Evolutionary conservation across 2,888 invertebrate species (phyloP), one percentile per base, ranked within the genome.

Genomic region (Hyposoter dolosus): DNA sequence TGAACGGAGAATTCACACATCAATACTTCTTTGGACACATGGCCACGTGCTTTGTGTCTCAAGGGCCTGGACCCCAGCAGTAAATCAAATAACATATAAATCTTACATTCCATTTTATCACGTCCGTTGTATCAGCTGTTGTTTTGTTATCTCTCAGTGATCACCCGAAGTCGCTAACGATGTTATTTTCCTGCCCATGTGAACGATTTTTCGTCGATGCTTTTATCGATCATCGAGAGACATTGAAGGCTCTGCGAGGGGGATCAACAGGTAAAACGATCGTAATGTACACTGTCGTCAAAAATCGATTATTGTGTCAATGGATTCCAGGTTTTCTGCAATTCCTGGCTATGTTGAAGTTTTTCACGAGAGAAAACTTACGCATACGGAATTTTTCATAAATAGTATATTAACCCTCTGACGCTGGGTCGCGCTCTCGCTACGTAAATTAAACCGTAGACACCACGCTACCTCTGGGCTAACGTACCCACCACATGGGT

Each of bases 191-290:
- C 15, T 47, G 45, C 9, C 28, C 1, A 7, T 3, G 65, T 63
- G 9, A 71, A 45, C 47, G 63, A 12, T 50, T 35, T 17, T 17
- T 17, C 50, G 17, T 23, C 17, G 12, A 23, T 72, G 28, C 35
- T 15, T 69, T 60, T 17, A 76, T 82, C 82, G 75, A 82, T 69
- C 60, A 75, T 69, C 28, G 17, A 40, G n/a, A 60, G 68, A 40
- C 45, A 32, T n/a, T 6, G 43, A 53, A 72, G 66, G 40, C 53
- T 65, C 68, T 63, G 60, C 15, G 19, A 60, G 15, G 43, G 23
- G 56, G 72, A 65, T 65, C 23, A 60, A 40, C 65, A 45, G 53
- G 56, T 66, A 35, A 50, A 65, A 66, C 32, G 53, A 74, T 53
- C 12, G 6, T 28, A 17, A 7, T 15, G 65, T 60, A 71, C 45